Evolutionary conservation across 2,113 vertebrate species (phyloP).

Genomic region (Stictonetta naevosa): DNA sequence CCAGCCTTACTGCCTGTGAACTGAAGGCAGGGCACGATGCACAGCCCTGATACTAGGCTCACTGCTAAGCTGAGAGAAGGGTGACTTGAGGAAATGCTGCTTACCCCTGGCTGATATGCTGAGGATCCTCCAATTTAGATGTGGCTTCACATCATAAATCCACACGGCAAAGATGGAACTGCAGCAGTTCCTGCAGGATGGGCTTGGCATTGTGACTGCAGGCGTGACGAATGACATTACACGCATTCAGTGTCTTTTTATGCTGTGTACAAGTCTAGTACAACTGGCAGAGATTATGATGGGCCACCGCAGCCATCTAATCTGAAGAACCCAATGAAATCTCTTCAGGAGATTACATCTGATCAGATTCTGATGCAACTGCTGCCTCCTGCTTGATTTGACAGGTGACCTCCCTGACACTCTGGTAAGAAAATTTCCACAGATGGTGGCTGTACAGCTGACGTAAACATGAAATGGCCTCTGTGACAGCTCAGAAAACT

Average conservation of each 20-base stretch:
- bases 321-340: neutral
- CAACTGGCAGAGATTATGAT: neutral
- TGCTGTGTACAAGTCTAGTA: neutral
- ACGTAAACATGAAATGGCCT: neutral
- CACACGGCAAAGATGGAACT: neutral
- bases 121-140: neutral
- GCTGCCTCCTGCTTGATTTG: neutral
- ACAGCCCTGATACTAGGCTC: neutral
- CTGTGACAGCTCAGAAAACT: neutral
- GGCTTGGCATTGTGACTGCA: neutral
- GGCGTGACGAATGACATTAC: neutral
- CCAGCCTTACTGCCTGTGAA: neutral
- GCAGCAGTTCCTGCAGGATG: neutral
- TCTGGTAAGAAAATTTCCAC: neutral
- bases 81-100: neutral
- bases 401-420: neutral
- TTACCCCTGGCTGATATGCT: neutral
- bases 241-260: neutral
- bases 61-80: neutral
- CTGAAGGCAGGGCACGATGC: accelerated
- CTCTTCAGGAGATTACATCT: neutral
- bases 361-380: neutral
- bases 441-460: neutral
- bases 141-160: neutral
- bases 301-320: neutral